A percentile compares a stretch with the other conserved stretches of the same genome.
phyloP scores from a whole-genome alignment of 1,140 invertebrate genomes.

The Aphis craccivora region DNA sequence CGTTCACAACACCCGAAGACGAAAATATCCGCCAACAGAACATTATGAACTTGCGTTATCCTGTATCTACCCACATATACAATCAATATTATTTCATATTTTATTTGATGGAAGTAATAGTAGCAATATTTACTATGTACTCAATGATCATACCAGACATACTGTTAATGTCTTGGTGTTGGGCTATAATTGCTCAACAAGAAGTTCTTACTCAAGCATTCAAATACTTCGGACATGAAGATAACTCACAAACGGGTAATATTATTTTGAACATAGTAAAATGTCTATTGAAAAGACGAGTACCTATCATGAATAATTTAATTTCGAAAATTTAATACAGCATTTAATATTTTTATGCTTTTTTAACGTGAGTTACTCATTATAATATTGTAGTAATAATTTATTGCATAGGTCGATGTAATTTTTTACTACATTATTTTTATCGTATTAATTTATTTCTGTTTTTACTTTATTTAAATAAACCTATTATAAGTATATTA shows the following conservation, averaged over 20 bases:
- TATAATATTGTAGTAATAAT: no score
- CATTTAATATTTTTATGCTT: no score
- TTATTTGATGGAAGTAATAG: neutral
- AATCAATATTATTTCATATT: neutral
- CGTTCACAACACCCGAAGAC: neutral
- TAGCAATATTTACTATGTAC: neutral
- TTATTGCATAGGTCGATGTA: no score
- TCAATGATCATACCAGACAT: neutral
- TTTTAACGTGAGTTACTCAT: no score
- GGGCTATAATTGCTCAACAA: neutral
- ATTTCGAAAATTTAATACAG: no score
- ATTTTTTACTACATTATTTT: no score
- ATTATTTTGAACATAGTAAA: neutral
- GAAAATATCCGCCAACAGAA: neutral
- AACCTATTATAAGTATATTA: no score
- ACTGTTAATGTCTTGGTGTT: neutral
- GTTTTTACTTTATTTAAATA: no score
- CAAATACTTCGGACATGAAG: neutral
- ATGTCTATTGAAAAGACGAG: no score
- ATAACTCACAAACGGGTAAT: neutral
- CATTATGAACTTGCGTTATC: neutral
- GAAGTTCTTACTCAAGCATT: neutral
- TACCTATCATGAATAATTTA: no score
- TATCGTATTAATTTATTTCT: no score
- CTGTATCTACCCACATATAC: neutral